Conservation (phyloP, 2,888 invertebrate species). For the Spisula subtruncata region DNA sequence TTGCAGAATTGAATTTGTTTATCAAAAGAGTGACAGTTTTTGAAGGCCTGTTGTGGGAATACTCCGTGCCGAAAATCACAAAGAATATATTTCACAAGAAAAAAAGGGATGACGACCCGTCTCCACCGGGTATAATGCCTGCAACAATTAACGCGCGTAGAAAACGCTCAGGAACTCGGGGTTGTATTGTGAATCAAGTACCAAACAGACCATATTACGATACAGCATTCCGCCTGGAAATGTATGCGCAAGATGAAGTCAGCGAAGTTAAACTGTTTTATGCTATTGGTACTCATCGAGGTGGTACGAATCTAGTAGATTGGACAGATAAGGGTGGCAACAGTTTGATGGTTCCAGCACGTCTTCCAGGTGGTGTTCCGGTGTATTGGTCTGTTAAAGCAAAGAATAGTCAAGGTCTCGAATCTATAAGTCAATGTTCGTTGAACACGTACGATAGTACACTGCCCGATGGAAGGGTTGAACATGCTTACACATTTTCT, state of each 20-base stretch:
- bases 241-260: constrained; percentile 71
- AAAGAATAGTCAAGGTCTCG: constrained; percentile 77
- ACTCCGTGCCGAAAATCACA: constrained; percentile 57
- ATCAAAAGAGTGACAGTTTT: constrained; percentile 65
- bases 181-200: constrained; percentile 74
- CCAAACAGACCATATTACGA: constrained; percentile 68
- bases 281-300: constrained; percentile 73
- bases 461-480: constrained; percentile 79
- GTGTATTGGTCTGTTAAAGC: constrained; percentile 80
- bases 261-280: constrained; percentile 75
- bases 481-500: constrained; percentile 74
- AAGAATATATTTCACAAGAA: constrained; percentile 70
- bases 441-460: constrained; percentile 80
- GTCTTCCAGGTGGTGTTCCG: constrained; percentile 75
- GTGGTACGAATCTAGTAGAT: constrained; percentile 72
- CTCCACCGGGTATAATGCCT: constrained; percentile 65
- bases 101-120: constrained; percentile 65
- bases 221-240: constrained; percentile 74
- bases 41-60: constrained; percentile 73
- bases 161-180: constrained; percentile 55
- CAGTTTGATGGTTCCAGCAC: constrained; percentile 67
- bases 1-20: constrained; percentile 64
- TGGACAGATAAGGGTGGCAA: constrained; percentile 77
- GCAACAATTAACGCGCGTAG: constrained; percentile 51
- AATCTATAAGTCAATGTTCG: constrained; percentile 69